These are phyloP conservation scores for Myotis lucifugus DNA, from an alignment of 2,113 vertebrate genomes.

Conservation along the genomic window DNA sequence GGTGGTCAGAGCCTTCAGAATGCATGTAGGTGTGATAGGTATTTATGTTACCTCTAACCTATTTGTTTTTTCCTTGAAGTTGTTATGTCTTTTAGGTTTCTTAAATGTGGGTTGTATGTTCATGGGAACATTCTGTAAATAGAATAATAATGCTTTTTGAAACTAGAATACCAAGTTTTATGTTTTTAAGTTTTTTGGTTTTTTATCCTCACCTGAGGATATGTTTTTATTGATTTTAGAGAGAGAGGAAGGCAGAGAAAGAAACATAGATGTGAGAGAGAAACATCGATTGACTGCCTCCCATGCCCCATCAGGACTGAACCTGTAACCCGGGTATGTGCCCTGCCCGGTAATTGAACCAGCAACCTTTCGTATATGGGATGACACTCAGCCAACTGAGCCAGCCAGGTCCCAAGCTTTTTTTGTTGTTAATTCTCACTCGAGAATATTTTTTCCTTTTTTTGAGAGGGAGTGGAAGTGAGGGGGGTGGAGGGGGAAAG, in stretches of 20 bases:
- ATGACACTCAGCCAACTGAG: background rate
- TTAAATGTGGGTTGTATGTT: background rate
- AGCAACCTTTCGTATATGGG: background rate
- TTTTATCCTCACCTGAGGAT: background rate
- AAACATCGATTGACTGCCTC: background rate
- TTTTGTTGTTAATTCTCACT: too few species aligned
- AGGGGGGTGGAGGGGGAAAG: too few species aligned
- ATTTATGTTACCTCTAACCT: background rate
- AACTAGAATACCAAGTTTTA: background rate
- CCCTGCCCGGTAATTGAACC: background rate
- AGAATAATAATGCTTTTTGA: slow-evolving; percentile 15
- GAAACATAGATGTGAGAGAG: too few species aligned
- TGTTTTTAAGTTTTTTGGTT: background rate
- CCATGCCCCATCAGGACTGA: background rate
- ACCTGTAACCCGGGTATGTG: background rate
- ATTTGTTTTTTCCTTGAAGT: background rate
- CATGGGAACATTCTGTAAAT: background rate
- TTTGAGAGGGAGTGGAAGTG: too few species aligned
- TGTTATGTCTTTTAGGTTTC: background rate
- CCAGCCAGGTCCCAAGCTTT: background rate
- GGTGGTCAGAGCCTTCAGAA: background rate
- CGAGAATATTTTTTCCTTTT: too few species aligned
- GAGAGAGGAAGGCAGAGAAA: background rate
- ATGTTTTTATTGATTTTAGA: background rate
- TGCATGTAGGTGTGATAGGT: background rate